Evolutionary conservation across 2,113 vertebrate genomes (phyloP), one percentile per base, ranked within the genome.

Genomic region (Cyanoramphus novaezelandiae): DNA sequence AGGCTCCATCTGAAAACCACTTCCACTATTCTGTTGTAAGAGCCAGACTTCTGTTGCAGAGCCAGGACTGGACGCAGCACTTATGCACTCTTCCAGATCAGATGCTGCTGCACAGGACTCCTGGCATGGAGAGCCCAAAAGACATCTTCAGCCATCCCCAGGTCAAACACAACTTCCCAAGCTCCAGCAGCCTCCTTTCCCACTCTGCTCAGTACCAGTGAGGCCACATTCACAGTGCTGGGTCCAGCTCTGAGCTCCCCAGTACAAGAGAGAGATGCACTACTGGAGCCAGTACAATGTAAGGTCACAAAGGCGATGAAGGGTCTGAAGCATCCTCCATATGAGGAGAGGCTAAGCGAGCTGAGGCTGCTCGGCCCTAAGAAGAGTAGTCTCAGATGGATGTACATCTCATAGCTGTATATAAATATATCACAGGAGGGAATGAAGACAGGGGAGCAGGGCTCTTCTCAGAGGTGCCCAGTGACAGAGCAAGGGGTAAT

Each of bases 241-340:
- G 37, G 14, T 24, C 49, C 44, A 49, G 41, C 59, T 46, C 69
- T 41, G 43, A 50, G 69, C 13, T 84, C 23, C 46, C 33, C 55
- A 47, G 55, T 3, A 10, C 14, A 17, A 11, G 59, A 53, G 24
- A 29, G 33, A 49, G 70, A 7, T n/a, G 41, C 27, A 35, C 9
- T 11, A 13, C 60, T 27, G 59, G 37, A 57, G 7, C 52, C 53
- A 65, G 39, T 6, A 52, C 43, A 43, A 7, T 3, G 15, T 62
- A 41, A 69, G 46, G 41, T 15, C 17, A 5, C 0, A 1, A 19
- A 88, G 49, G 19, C 1, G 3, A 20, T 33, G 49, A 68, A 31
- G 62, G 15, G 23, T 64, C 47, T 47, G 63, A 41, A 72, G 70
- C 23, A 35, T 49, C 83, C 27, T 71, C 47, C 52, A 13, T 9